Conservation (phyloP, 2,797 vertebrate species). For the Falco columbarius region DNA sequence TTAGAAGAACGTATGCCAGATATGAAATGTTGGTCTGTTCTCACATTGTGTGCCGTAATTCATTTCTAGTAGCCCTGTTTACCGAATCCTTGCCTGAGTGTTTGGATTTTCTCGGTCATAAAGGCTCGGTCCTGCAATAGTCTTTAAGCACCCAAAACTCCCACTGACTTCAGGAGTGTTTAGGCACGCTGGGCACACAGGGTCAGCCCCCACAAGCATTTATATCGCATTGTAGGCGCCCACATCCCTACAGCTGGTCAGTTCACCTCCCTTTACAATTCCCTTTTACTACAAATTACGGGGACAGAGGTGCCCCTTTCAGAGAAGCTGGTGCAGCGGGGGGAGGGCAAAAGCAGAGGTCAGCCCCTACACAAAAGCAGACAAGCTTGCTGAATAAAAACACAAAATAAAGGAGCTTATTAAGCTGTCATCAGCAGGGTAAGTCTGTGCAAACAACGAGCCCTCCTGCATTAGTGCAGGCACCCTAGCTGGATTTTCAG, state of each 20-base stretch:
- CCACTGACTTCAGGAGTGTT: background rate
- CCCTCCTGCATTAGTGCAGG: background rate
- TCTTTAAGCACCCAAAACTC: background rate
- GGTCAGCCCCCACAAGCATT: background rate
- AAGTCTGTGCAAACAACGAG: constrained; percentile 36
- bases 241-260: background rate
- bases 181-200: fast-evolving
- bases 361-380: constrained; percentile 66
- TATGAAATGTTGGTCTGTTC: constrained; percentile 40
- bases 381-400: constrained; percentile 73
- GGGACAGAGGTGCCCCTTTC: constrained; percentile 58
- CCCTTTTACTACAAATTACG: constrained; percentile 57
- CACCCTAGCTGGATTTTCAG: background rate
- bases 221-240: background rate
- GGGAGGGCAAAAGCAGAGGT: constrained; percentile 59
- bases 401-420: constrained; percentile 73
- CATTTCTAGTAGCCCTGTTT: background rate
- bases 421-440: constrained; percentile 65
- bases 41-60: background rate
- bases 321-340: background rate
- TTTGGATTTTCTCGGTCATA: background rate
- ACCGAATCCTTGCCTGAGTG: background rate
- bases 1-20: background rate
- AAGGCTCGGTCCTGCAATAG: background rate
- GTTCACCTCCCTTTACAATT: constrained; percentile 31